These are phyloP conservation scores for Lutjanus campechanus DNA, from an alignment of 2,797 vertebrate genomes.

Conservation along the genomic window DNA sequence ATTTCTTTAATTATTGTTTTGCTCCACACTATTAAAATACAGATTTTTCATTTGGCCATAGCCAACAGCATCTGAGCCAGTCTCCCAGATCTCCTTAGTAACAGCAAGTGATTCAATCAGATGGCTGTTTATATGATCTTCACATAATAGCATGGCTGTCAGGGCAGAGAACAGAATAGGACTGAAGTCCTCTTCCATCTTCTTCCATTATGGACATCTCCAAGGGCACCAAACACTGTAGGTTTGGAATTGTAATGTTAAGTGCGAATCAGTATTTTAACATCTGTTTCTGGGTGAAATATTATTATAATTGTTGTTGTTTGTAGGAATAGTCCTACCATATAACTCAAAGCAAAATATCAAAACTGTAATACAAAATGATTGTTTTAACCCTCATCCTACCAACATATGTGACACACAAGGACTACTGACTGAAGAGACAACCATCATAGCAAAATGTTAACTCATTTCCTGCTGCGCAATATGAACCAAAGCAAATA, in stretches of 20 bases:
- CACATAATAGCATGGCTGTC: slow-evolving; percentile 31
- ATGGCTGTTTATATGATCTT: slow-evolving; percentile 42
- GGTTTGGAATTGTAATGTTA: not conserved
- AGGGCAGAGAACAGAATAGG: slow-evolving; percentile 8
- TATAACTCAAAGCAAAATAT: not conserved
- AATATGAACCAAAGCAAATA: no score
- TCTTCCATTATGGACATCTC: not conserved
- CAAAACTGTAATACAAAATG: not conserved
- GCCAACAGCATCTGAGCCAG: slow-evolving; percentile 13
- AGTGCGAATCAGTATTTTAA: not conserved
- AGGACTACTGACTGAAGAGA: no score
- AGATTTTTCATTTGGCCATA: slow-evolving; percentile 2
- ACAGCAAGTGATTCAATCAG: slow-evolving; percentile 59
- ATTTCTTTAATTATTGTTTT: not conserved
- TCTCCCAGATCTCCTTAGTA: slow-evolving; percentile 54
- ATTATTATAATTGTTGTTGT: no score
- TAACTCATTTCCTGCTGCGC: no score
- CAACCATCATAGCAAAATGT: no score
- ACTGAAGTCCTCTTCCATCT: not conserved
- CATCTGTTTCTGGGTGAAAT: not conserved
- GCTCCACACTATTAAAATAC: not conserved
- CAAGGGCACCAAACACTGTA: not conserved
- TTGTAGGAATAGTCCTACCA: no score
- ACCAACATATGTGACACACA: no score
- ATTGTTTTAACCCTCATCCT: no score